A percentile compares a stretch with the other conserved stretches of the same genome.
These are phyloP conservation scores for Papilio helenus DNA, from an alignment of 1,140 invertebrate species.

Conservation along the genomic window DNA sequence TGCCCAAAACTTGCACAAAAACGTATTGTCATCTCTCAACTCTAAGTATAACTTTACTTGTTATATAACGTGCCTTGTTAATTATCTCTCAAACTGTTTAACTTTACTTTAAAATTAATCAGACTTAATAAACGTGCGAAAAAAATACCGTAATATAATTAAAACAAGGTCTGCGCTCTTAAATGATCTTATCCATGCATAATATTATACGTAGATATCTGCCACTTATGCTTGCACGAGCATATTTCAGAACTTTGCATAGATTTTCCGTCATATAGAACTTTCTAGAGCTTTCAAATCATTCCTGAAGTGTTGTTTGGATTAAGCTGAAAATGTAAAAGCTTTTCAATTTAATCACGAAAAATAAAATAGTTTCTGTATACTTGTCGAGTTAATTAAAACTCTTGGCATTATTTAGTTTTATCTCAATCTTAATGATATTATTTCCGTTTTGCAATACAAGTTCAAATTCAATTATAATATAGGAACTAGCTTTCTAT, in stretches of 20 bases:
- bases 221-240: neutral
- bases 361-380: neutral
- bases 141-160: neutral
- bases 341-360: neutral
- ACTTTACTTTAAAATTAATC: too few species aligned
- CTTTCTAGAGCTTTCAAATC: slow-evolving; percentile 2
- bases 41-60: too few species aligned
- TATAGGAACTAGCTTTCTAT: neutral
- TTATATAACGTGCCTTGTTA: too few species aligned
- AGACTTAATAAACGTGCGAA: too few species aligned
- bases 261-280: neutral
- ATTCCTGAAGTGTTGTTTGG: neutral
- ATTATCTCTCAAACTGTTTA: too few species aligned
- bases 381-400: neutral
- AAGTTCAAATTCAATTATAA: too few species aligned
- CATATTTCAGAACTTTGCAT: neutral
- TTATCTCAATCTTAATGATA: too few species aligned
- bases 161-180: neutral
- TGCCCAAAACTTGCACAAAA: too few species aligned
- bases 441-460: too few species aligned
- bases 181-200: neutral
- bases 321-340: neutral
- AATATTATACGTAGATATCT: neutral
- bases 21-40: too few species aligned
- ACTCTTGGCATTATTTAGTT: too few species aligned